Base-by-base conservation (phyloP, 2,797 vertebrate species). In the Malurus leucopterus region DNA sequence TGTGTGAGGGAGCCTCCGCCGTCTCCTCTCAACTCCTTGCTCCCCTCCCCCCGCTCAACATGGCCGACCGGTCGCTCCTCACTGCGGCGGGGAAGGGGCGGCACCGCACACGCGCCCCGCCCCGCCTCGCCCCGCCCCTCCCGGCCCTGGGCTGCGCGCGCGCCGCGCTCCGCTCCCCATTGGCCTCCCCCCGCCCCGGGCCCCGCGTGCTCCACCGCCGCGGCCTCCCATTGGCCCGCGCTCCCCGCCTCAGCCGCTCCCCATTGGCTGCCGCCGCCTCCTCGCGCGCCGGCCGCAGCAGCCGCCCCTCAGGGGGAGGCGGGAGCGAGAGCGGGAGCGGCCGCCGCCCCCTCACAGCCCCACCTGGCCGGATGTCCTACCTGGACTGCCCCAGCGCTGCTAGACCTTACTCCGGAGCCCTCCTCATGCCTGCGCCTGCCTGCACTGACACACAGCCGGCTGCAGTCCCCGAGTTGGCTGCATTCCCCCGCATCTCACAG, bases 21-120 rank as follows among this genome's bases (percentile, higher is more conserved):
- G 96, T 96, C 96, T 96, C 96, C 96, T 95, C 96, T 95, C 95
- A 81, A 95, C 95, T 94, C 93, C 93, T 96, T 96, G 78, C 95
- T 88, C 96, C 94, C 96, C 96, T 93, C 96, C 97, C 95, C 96
- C 96, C 95, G 93, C 96, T 87, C 93, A 97, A 97, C 96, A 97
- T 97, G 97, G 97, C 97, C 95, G 96, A 94, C 93, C 84, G 75
- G 72, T 83, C 82, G 22, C 79, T 84, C 96, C 96, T 95, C 93
- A 93, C 96, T 96, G 96, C 97, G 80, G 96, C 96, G 94, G 92
- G 88, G 78, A 86, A 80, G 90, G 94, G 74, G 95, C 57, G 88
- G 85, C 41, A 46, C 91, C 54, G 80, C 61, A 55, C 84, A n/a
- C 44, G 22, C n/a, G n/a, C 61, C 63, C 40, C 70, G 71, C 83